Percentiles rank a stretch among this genome's conserved stretches.
Evolutionary conservation across 64 coral and sea anemone genomes (phyloP).

Genomic region (Hydrozoanthus tunicans): DNA sequence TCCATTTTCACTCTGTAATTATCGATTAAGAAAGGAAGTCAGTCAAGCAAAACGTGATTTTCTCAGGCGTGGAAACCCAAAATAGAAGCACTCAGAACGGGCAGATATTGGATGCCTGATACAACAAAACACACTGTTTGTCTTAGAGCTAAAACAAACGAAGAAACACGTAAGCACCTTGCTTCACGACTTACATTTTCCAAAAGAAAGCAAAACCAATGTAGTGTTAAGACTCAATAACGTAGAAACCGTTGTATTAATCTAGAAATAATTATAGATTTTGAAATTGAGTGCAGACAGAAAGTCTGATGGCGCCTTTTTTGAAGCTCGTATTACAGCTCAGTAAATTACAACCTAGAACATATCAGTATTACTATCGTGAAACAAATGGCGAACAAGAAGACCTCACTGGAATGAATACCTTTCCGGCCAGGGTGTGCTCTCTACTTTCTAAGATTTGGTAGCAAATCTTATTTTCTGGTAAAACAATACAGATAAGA

Average conservation of each 20-base stretch:
- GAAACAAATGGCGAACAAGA: conserved; percentile 3
- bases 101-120: conserved; percentile 1
- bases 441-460: not conserved
- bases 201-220: not conserved
- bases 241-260: not conserved
- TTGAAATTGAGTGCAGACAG: conserved; percentile 10
- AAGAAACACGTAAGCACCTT: not conserved
- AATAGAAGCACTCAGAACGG: conserved; percentile 37
- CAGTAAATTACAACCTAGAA: conserved; percentile 11
- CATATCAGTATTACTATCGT: not conserved
- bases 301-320: conserved; percentile 22
- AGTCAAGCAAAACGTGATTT: conserved; percentile 48
- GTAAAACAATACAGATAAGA: no score
- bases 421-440: no score
- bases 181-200: not conserved
- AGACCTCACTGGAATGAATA: not conserved
- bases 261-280: not conserved
- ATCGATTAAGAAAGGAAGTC: conserved; percentile 41
- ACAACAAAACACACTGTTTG: not conserved
- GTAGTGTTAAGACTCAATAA: not conserved
- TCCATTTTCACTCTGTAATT: conserved; percentile 45
- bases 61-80: conserved; percentile 49
- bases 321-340: conserved; percentile 4
- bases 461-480: no score
- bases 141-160: conserved; percentile 6